Base-by-base conservation (phyloP, 2,113 vertebrate species). In the Melozone crissalis region DNA sequence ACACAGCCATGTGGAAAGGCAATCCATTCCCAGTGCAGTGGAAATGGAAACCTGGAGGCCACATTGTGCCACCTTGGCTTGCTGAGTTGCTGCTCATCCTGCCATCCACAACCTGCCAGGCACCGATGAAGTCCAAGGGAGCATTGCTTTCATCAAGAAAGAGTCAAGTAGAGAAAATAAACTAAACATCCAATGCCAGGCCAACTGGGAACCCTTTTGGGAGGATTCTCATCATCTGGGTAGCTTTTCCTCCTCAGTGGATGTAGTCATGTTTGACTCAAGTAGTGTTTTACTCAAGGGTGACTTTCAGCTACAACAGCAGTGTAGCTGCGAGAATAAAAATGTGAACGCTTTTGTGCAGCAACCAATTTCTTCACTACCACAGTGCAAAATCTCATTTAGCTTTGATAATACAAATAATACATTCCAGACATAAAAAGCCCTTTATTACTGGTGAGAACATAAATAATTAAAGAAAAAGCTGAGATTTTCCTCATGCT, bases 401-500 rank as follows among this genome's bases (percentile, higher is more conserved):
- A 8, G 67, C 67, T 94, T 87, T 89, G 55, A 65, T 46, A 84
- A 81, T 7, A 39, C 46, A 83, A 83, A 92, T 58, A 62, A 72
- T 18, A 52, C 27, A 58, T 78, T 92, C 41, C 46, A 86, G 67
- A 43, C 18, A 74, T 46, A 91, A 77, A 90, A 66, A 78, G 37
- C n/a, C 37, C n/a, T 79, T 76, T 91, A 67, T 35, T 58, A 30
- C 67, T 69, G 67, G 94, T 18, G 22, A 94, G 63, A 88, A 33
- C 8, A 46, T 30, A 83, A 76, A 87, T 43, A 81, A 77, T 49
- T 85, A 63, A 58, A 77, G 77, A 62, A 83, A 97, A 97, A 88
- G 43, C 94, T 97, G 95, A 97, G 95, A 84, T 63, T 97, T 97
- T 97, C 97, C 94, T 97, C 89, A 81, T 49, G 87, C 91, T 96